Conservation (phyloP, 2,113 vertebrate genomes). For the Vanacampus margaritifer region DNA sequence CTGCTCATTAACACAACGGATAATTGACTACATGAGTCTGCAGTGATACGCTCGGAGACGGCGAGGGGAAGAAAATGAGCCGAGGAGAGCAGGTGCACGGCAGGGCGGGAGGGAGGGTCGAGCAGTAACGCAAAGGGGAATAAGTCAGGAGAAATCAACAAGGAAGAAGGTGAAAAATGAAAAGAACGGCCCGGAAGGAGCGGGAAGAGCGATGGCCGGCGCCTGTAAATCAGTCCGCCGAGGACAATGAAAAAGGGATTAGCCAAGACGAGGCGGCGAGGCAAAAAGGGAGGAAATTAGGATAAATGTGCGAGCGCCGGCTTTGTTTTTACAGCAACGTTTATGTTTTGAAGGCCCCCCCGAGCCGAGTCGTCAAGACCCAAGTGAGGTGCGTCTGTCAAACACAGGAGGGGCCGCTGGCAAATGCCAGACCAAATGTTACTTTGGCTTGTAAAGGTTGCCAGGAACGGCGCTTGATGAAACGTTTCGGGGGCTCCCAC, state of each 20-base stretch:
- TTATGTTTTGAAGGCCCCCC: slow-evolving; percentile 11
- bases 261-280: slow-evolving; percentile 49
- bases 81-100: slow-evolving; percentile 55
- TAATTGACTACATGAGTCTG: slow-evolving; percentile 74
- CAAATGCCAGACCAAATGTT: not conserved
- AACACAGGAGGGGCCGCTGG: not conserved
- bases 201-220: slow-evolving; percentile 20
- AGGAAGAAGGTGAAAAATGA: slow-evolving; percentile 50
- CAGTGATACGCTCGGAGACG: slow-evolving; percentile 59
- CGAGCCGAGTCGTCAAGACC: slow-evolving; percentile 6
- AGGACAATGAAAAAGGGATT: slow-evolving; percentile 25
- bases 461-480: not conserved
- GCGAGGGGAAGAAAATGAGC: slow-evolving; percentile 51
- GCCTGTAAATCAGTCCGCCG: slow-evolving; percentile 34
- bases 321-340: slow-evolving; percentile 14
- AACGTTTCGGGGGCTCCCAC: not conserved
- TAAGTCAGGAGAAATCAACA: slow-evolving; percentile 53
- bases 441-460: not conserved
- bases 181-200: slow-evolving; percentile 29
- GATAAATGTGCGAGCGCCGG: slow-evolving; percentile 49
- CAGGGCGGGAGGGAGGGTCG: slow-evolving; percentile 47
- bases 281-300: slow-evolving; percentile 54
- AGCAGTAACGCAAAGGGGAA: slow-evolving; percentile 47
- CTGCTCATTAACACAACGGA: slow-evolving; percentile 73
- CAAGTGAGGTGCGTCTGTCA: not conserved